Evolutionary conservation across 2,113 vertebrate species (phyloP).

Genomic region (Hydrochoerus hydrochaeris): DNA sequence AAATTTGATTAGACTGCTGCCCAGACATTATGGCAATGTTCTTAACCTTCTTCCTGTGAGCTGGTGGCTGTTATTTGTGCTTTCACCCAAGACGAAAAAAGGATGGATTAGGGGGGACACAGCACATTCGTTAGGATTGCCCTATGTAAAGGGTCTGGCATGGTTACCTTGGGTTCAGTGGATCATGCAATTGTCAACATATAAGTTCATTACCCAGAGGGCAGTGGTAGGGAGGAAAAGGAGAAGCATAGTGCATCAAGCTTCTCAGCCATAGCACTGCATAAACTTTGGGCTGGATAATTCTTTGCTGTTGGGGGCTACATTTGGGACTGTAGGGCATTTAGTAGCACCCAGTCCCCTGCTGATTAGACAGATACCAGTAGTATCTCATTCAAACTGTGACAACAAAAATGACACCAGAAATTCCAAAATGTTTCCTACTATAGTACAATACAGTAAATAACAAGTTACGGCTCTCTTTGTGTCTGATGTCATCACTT

Average conservation of each 20-base stretch:
- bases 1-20: slow-evolving; percentile 71
- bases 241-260: not conserved
- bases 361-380: not conserved
- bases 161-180: not conserved
- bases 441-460: not conserved
- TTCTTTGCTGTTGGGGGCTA: not conserved
- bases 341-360: not conserved
- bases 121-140: slow-evolving; percentile 68
- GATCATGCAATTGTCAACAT: not conserved
- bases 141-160: slow-evolving; percentile 53
- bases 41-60: slow-evolving; percentile 45
- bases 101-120: slow-evolving; percentile 43
- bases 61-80: slow-evolving; percentile 59
- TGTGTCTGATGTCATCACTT: not conserved
- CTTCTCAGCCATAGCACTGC: not conserved
- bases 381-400: not conserved
- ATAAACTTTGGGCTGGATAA: not conserved
- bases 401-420: not conserved
- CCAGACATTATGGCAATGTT: slow-evolving; percentile 51
- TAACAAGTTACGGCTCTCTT: not conserved
- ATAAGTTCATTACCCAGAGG: not conserved
- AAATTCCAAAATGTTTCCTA: not conserved
- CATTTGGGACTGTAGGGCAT: not conserved
- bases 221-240: not conserved
- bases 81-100: slow-evolving; percentile 75